A percentile compares a stretch with the other conserved stretches of the same genome.
Evolutionary conservation across 2,888 invertebrate species (phyloP).

Genomic region (Rhorus exstirpatorius): DNA sequence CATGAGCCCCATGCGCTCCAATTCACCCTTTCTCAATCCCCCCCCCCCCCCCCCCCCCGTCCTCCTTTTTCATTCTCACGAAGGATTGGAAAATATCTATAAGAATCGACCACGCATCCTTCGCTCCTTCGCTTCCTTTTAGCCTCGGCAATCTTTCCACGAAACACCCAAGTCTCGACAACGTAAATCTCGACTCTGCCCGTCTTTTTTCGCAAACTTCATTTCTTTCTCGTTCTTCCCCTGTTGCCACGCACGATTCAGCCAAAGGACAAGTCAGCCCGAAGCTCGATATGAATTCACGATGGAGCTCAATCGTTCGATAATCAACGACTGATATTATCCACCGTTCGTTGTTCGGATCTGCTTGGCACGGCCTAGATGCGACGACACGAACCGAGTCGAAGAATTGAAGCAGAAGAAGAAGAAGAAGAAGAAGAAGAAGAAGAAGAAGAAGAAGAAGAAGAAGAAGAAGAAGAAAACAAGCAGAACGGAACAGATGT

Average conservation of each 20-base stretch:
- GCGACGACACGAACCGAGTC: too few relatives aligned
- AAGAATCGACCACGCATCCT: conserved; percentile 62
- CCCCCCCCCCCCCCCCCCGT: neutral
- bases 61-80: conserved; percentile 26
- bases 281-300: conserved; percentile 23
- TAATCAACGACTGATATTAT: too few relatives aligned
- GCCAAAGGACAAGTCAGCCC: conserved; percentile 37
- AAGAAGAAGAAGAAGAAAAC: neutral
- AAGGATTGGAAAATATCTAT: conserved; percentile 48
- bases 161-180: too few relatives aligned
- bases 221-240: conserved; percentile 23
- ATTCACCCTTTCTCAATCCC: neutral
- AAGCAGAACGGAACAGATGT: conserved; percentile 12
- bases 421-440: too few relatives aligned
- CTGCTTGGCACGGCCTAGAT: too few relatives aligned
- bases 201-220: conserved; percentile 22
- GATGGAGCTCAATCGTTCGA: conserved; percentile 1
- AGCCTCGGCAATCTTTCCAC: neutral
- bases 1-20: too few relatives aligned
- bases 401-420: too few relatives aligned
- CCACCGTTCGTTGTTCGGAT: too few relatives aligned
- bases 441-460: too few relatives aligned
- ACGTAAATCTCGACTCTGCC: neutral
- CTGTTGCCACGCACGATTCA: neutral
- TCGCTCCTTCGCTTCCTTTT: too few relatives aligned